A percentile compares a stretch with the other conserved stretches of the same genome.
These are phyloP conservation scores for Scortum barcoo DNA, from an alignment of 2,113 vertebrate species.

Conservation along the genomic window DNA sequence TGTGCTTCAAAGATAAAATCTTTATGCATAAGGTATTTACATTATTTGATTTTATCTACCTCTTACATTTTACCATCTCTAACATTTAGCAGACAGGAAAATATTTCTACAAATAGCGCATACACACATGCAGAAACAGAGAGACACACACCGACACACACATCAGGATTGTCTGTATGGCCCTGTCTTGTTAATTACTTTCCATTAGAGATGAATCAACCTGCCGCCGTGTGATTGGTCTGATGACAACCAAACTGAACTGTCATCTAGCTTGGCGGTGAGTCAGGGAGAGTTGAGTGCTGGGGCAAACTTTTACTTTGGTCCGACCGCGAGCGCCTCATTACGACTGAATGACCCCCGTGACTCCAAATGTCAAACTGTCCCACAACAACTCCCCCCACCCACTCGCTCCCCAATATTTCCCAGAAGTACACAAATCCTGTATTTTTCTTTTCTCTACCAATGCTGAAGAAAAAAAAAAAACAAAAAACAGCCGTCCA, in stretches of 20 bases:
- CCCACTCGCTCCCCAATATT: conserved; percentile 61
- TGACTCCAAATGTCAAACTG: conserved; percentile 86
- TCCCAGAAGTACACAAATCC: conserved; percentile 87
- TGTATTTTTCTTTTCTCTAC: conserved; percentile 80
- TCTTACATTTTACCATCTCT: not conserved
- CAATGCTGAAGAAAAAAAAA: conserved; percentile 70
- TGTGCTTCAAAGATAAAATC: not conserved
- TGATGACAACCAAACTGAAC: conserved; percentile 79
- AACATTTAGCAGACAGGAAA: conserved; percentile 19
- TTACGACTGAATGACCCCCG: conserved; percentile 88
- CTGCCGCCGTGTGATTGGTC: conserved; percentile 83
- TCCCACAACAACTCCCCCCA: conserved; percentile 48
- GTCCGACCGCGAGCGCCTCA: conserved; percentile 82
- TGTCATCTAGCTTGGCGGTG: conserved; percentile 73
- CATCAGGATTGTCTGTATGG: conserved; percentile 44
- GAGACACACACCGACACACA: conserved; percentile 21
- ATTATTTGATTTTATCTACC: not conserved
- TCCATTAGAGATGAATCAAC: conserved; percentile 89
- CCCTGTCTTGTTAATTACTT: conserved; percentile 86
- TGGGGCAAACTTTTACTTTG: conserved; percentile 83
- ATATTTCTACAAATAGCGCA: not conserved
- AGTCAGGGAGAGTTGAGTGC: conserved; percentile 84
- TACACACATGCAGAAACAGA: conserved; percentile 12
- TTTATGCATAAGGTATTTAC: not conserved
- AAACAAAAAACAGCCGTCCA: conserved; percentile 66